Evolutionary conservation across 1,140 invertebrate genomes (phyloP).

Genomic region (Goniozus legneri): DNA sequence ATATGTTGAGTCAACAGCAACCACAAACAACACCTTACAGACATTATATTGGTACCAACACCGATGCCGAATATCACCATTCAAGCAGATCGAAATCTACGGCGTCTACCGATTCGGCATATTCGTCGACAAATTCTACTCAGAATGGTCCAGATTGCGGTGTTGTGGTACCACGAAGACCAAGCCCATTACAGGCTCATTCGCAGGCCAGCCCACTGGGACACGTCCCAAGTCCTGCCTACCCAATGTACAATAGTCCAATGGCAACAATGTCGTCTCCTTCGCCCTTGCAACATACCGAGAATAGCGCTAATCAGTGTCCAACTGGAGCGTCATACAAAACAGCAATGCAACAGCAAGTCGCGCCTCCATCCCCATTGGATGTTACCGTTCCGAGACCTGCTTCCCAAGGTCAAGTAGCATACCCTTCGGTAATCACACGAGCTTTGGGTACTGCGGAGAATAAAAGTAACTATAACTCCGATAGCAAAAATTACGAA

Average conservation of each 20-base stretch:
- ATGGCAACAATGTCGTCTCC: slow-evolving; percentile 71
- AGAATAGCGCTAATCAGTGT: slow-evolving; percentile 45
- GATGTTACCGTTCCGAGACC: slow-evolving; percentile 65
- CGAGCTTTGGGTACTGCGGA: slow-evolving; percentile 61
- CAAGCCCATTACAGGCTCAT: slow-evolving; percentile 66
- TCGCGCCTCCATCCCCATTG: slow-evolving; percentile 65
- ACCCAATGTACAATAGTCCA: slow-evolving; percentile 74
- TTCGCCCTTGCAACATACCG: slow-evolving; percentile 55
- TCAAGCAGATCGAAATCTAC: slow-evolving; percentile 60
- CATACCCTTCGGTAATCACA: slow-evolving; percentile 70
- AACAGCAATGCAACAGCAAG: slow-evolving; percentile 52
- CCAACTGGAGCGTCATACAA: slow-evolving; percentile 47
- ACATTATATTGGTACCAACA: slow-evolving; percentile 60
- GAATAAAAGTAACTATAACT: slow-evolving; percentile 55
- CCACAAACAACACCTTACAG: slow-evolving; percentile 54
- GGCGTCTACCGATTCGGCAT: slow-evolving; percentile 61
- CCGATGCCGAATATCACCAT: slow-evolving; percentile 64
- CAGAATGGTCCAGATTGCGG: slow-evolving; percentile 66
- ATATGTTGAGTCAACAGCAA: slow-evolving; percentile 21
- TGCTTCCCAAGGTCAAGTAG: slow-evolving; percentile 63
- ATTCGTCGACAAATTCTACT: slow-evolving; percentile 58
- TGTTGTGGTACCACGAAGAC: slow-evolving; percentile 61
- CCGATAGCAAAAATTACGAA: slow-evolving; percentile 61
- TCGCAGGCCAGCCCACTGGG: slow-evolving; percentile 64
- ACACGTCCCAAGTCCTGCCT: slow-evolving; percentile 70